These are phyloP conservation scores for Uloborus diversus DNA, from an alignment of 1,140 invertebrate species.

Conservation along the genomic window DNA sequence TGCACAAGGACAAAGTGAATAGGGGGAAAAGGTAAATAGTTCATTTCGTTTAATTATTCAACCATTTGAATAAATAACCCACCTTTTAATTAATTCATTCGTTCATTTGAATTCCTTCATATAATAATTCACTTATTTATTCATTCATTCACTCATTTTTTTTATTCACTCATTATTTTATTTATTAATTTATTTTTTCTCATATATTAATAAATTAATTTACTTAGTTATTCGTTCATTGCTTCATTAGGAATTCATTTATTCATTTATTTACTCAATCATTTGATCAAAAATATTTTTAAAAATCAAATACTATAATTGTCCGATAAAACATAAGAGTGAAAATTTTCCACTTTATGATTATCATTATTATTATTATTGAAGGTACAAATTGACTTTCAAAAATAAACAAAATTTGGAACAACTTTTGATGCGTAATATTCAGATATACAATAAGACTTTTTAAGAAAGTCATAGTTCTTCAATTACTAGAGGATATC, in stretches of 20 bases:
- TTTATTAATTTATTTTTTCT: not conserved
- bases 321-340: not conserved
- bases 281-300: not conserved
- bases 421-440: not conserved
- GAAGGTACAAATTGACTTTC: not conserved
- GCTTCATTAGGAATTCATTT: not conserved
- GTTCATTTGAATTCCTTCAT: not conserved
- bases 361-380: not conserved
- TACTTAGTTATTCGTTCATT: not conserved
- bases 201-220: not conserved
- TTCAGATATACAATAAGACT: too few relatives aligned
- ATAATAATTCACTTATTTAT: not conserved
- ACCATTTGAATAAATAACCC: not conserved
- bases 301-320: not conserved
- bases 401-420: not conserved
- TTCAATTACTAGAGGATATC: too few relatives aligned
- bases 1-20: too few relatives aligned
- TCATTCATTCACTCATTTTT: not conserved
- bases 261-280: not conserved
- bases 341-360: not conserved
- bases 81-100: not conserved
- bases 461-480: too few relatives aligned
- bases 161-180: not conserved
- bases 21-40: too few relatives aligned
- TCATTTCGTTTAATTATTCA: not conserved